Evolutionary conservation across 1,140 invertebrate species (phyloP), one percentile per base, ranked within the genome.

Genomic region (Leptinotarsa undecemlineata): DNA sequence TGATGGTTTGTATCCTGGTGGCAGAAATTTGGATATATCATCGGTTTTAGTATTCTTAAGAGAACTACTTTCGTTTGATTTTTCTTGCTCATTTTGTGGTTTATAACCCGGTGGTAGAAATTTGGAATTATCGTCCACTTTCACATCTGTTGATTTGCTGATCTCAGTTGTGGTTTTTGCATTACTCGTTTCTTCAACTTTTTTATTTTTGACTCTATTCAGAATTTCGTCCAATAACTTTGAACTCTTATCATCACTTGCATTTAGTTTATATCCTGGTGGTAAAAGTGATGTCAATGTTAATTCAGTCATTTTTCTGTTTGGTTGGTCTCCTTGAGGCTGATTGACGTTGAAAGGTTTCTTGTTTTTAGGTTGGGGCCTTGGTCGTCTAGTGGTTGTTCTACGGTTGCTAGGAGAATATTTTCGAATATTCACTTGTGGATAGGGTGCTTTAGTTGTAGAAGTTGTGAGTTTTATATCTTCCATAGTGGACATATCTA

Each of bases 11-110:
- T 88, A 92, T 4, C 88, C 90, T 8, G 89, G 85, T 20, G 92
- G 92, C 74, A 92, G 84, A 63, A 91, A 85, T 15, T 88, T 82
- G 67, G 87, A 86, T 62, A 92, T 86, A 71, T 93, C 90, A 3
- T 88, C 85, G 26, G 89, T 76, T 61, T 69, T 79, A 78, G 11
- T 81, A 76, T 48, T 78, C 66, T 72, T 78, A 4, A 42, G 13
- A 15, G 21, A 42, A 23, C 21, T 47, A 19, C 48, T 20, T 81
- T 47, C 72, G 63, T 67, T 84, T 77, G 75, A 85, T 79, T 48
- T 76, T 78, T 87, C 86, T 61, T 85, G 79, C 3, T 15, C 19
- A 20, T 51, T 72, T 77, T 66, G 73, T 80, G 75, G 26, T 71
- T 81, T 81, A 61, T 84, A 91, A 76, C 88, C 89, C 23, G 89